Evolutionary conservation across 2,888 invertebrate species (phyloP).

Genomic region (Cynaeus angustus): DNA sequence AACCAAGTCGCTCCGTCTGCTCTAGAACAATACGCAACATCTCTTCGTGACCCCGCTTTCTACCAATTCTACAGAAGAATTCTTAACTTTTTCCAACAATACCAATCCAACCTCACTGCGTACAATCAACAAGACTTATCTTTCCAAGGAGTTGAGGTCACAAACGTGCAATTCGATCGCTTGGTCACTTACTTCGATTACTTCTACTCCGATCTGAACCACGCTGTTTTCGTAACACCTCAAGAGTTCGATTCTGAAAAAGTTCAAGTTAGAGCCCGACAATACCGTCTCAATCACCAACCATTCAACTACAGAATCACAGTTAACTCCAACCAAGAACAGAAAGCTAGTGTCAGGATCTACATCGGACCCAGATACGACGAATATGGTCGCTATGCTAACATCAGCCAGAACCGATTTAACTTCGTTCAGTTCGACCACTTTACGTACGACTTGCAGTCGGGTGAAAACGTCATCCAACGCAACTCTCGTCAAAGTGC

Average conservation of each 20-base stretch:
- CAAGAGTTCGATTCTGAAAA: conserved; percentile 72
- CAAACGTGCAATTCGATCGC: conserved; percentile 77
- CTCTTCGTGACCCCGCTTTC: conserved; percentile 80
- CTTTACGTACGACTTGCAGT: conserved; percentile 76
- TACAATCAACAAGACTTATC: conserved; percentile 77
- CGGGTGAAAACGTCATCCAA: conserved; percentile 80
- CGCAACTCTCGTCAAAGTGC: conserved; percentile 81
- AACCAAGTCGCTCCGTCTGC: conserved; percentile 75
- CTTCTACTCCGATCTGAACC: conserved; percentile 77
- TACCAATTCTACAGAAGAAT: conserved; percentile 79
- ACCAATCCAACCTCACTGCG: conserved; percentile 75
- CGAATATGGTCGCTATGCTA: conserved; percentile 73
- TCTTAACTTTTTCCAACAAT: conserved; percentile 75
- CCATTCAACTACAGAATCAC: conserved; percentile 78
- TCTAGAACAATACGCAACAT: conserved; percentile 78
- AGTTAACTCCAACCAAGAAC: conserved; percentile 76
- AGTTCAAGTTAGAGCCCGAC: conserved; percentile 75
- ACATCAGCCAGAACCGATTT: conserved; percentile 75
- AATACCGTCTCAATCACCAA: conserved; percentile 82
- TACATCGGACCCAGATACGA: conserved; percentile 84
- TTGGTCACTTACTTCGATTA: conserved; percentile 82
- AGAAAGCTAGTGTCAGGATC: conserved; percentile 76
- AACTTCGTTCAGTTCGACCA: conserved; percentile 78
- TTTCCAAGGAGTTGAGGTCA: conserved; percentile 76
- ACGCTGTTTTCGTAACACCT: conserved; percentile 72